These are phyloP conservation scores for Nerophis lumbriciformis DNA, from an alignment of 2,113 vertebrate species.

Conservation along the genomic window DNA sequence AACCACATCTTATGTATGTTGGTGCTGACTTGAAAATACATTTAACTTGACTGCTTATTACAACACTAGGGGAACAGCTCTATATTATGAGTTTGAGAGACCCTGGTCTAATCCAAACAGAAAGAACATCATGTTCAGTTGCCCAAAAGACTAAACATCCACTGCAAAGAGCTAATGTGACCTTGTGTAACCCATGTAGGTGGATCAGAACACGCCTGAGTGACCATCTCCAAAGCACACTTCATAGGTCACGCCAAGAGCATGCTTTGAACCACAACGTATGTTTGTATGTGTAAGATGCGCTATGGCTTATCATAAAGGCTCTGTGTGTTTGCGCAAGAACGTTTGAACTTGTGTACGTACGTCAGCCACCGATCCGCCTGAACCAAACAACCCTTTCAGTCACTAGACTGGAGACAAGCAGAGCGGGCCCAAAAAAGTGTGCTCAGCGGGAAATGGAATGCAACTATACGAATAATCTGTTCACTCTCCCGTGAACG, in stretches of 20 bases:
- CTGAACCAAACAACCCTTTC: constrained; percentile 42
- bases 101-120: constrained; percentile 1
- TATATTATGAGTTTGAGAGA: no score
- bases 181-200: constrained; percentile 22
- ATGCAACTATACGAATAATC: constrained; percentile 31
- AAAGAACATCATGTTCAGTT: constrained; percentile 11
- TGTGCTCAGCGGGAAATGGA: constrained; percentile 28
- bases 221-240: background rate
- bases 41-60: no score
- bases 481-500: constrained; percentile 40
- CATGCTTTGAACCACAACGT: background rate
- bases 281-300: constrained; percentile 14
- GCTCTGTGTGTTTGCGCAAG: background rate
- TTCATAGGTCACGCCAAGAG: background rate
- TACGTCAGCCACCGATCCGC: constrained; percentile 27
- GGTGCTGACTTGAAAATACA: no score
- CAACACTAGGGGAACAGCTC: no score
- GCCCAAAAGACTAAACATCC: constrained; percentile 3
- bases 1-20: no score
- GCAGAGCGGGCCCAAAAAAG: constrained; percentile 32
- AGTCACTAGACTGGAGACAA: constrained; percentile 34
- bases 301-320: constrained; percentile 2
- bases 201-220: background rate
- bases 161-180: background rate
- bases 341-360: background rate